Evolutionary conservation across 1,140 invertebrate species (phyloP).

Genomic region (Atta texana): DNA sequence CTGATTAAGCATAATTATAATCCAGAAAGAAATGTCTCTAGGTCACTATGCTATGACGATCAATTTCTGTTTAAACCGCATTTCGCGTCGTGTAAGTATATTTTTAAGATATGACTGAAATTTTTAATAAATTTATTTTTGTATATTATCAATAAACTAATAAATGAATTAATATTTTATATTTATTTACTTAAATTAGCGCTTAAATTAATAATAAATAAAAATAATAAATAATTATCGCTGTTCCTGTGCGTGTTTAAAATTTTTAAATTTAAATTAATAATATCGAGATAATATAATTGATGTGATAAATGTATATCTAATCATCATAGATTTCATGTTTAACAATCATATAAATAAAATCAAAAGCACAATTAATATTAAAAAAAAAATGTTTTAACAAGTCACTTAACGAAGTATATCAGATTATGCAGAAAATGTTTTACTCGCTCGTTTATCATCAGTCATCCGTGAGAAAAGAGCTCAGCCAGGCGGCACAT

Average conservation of each 20-base stretch:
- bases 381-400: background rate
- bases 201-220: background rate
- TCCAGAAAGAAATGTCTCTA: slow-evolving; percentile 73
- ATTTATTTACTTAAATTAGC: background rate
- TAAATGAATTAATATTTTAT: background rate
- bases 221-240: background rate
- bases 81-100: background rate
- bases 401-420: background rate
- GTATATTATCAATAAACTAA: background rate
- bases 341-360: background rate
- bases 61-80: slow-evolving; percentile 19
- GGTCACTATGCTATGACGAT: slow-evolving; percentile 39
- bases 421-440: background rate
- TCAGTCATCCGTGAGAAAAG: background rate
- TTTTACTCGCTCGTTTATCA: slow-evolving; percentile 17
- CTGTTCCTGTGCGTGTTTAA: background rate
- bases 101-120: background rate
- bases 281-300: background rate
- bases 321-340: background rate
- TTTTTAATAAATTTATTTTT: background rate
- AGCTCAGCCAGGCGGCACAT: background rate
- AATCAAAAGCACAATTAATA: slow-evolving; percentile 2
- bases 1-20: slow-evolving; percentile 73
- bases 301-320: background rate
- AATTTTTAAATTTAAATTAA: background rate